Evolutionary conservation across 2,113 vertebrate species (phyloP), one percentile per base, ranked within the genome.

Genomic region (Gymnorhina tibicen): DNA sequence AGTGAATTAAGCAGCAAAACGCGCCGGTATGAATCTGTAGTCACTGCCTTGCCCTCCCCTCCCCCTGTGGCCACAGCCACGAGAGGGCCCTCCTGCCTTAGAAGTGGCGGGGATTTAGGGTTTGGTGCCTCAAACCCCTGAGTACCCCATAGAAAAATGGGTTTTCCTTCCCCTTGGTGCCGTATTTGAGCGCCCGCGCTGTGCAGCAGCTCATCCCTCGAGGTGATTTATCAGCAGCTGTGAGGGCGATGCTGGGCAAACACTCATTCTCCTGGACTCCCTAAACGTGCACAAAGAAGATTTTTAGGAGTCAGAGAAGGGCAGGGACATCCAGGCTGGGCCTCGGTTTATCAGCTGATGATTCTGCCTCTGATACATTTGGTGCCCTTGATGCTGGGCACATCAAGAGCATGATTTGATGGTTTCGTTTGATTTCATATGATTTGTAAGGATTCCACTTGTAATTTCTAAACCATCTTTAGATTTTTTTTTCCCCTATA

Each of bases 1-100:
- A 44, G n/a, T 4, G 59, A 77, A 49, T 62, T 6, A 6, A 68
- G 4, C 0, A 23, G 32, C 10, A 16, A 27, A 76, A 64, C 1
- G 4, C 7, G 9, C 46, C 30, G 0, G 2, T 3, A 0, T 1
- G 14, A 26, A n/a, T 1, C 28, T 2, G 3, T 0, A 4, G 2
- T 14, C 19, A 0, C 66, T 7, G 55, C 32, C 1, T 7, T 5
- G 26, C 30, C 10, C 10, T 52, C 3, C 10, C 27, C 1, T 10
- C 6, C 1, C 24, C 1, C 17, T 35, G 0, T 0, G 4, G 7
- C 21, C 17, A 4, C 49, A 60, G 58, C 94, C 93, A 85, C 77
- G 13, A 91, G 94, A 95, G 96, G 91, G 73, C 86, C 3, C 77
- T 37, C 77, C 62, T 75, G 94, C 70, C 87, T 59, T 16, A 39